Percentiles rank a stretch among this genome's conserved stretches.
Conservation (phyloP, 2,888 invertebrate species). For the Dynastes hyllus region DNA sequence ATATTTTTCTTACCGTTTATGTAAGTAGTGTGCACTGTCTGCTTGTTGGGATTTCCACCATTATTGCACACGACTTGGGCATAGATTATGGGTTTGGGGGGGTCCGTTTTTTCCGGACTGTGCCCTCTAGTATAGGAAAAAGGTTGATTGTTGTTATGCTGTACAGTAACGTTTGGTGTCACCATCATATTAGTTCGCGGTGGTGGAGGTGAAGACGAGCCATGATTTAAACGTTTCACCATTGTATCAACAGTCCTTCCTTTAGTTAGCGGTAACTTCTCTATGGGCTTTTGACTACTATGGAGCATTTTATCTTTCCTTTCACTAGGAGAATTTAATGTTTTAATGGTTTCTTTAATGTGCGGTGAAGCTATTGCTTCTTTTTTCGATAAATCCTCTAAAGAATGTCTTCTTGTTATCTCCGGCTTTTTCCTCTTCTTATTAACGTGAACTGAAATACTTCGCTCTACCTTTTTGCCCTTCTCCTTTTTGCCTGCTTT, state of each 20-base stretch:
- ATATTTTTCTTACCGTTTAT: conserved; percentile 71
- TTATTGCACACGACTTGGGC: conserved; percentile 81
- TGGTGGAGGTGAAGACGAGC: conserved; percentile 80
- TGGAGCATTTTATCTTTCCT: conserved; percentile 77
- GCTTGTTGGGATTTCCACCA: conserved; percentile 65
- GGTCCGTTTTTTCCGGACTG: conserved; percentile 69
- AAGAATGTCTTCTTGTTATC: conserved; percentile 45
- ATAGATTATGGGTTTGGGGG: conserved; percentile 78
- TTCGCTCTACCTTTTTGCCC: conserved; percentile 43
- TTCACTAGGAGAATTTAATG: conserved; percentile 69
- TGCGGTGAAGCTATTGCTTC: conserved; percentile 66
- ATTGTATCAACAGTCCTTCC: conserved; percentile 85
- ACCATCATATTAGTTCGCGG: conserved; percentile 75
- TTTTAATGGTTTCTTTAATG: conserved; percentile 74
- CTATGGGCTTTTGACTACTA: conserved; percentile 82
- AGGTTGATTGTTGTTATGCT: conserved; percentile 83
- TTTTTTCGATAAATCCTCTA: conserved; percentile 53
- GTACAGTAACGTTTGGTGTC: conserved; percentile 76
- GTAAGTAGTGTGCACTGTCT: conserved; percentile 74
- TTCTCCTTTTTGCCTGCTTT: conserved; percentile 44
- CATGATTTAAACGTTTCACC: conserved; percentile 83
- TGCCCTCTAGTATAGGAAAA: conserved; percentile 84
- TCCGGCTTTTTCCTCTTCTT: conserved; percentile 41
- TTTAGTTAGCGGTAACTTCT: conserved; percentile 80
- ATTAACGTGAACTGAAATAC: conserved; percentile 42